Evolutionary conservation across 2,888 invertebrate genomes (phyloP), one percentile per base, ranked within the genome.

Genomic region (Chaitophorus viminalis): DNA sequence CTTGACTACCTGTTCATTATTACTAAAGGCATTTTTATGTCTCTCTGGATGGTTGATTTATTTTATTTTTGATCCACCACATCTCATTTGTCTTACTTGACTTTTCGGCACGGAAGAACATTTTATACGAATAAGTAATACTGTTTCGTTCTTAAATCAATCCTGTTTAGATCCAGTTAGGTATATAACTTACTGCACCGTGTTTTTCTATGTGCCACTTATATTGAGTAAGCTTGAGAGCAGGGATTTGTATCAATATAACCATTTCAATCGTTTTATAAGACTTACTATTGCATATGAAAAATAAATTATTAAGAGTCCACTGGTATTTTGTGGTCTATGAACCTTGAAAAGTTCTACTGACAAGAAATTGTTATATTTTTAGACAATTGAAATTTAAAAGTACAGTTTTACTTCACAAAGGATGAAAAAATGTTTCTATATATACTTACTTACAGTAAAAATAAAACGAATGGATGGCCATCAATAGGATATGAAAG

Each of bases 201-300:
- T 46, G 68, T 82, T 68, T 46, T 82, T 4, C 14, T 31, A n/a
- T 3, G 18, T 21, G 54, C 21, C 9, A 39, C 25, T 11, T 52
- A 33, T 33, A 82, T 82, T 65, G 82, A 72, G 72, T 82, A 82
- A 82, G 52, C 31, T 52, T 14, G 39, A 70, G 31, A 46, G 72
- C 25, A 82, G 2, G 52, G 72, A 82, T 82, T 82, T 82, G 52
- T 31, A 33, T 52, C 52, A 46, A 70, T 82, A 52, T 82, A 82
- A 70, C 29, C 60, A 36, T 79, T 79, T 65, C 29, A n/a, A 60
- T 33, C 14, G 8, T 29, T n/a, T 70, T 46, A n/a, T n/a, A 82
- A 82, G 29, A 72, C n/a, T 33, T 36, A 9, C 18, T 17, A 33
- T n/a, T 60, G 14, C 60, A 36, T 36, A 65, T 3, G n/a, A 17